Conservation (phyloP, 2,888 invertebrate species). For the Ophioninae sp. region DNA sequence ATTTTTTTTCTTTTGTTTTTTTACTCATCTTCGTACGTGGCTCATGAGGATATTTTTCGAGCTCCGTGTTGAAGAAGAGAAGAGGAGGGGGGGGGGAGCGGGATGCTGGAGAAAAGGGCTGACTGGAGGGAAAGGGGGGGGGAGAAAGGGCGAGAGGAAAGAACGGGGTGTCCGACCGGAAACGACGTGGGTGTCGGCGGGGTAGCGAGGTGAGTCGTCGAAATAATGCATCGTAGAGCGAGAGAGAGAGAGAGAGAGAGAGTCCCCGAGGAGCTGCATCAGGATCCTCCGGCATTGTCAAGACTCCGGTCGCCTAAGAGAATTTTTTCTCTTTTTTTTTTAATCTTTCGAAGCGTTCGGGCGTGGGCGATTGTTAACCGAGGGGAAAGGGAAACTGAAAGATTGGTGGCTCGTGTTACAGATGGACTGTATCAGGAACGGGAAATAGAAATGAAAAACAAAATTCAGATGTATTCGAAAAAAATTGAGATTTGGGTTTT, state of each 20-base stretch:
- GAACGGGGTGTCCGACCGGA: slow-evolving; percentile 67
- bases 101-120: slow-evolving; percentile 18
- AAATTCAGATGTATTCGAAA: too few species aligned
- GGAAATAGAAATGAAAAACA: too few species aligned
- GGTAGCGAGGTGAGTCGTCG: slow-evolving; percentile 68
- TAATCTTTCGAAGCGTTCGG: slow-evolving; percentile 41
- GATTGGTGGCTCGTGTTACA: slow-evolving; percentile 18
- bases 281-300: slow-evolving; percentile 25
- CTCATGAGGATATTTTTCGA: slow-evolving; percentile 65
- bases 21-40: slow-evolving; percentile 64
- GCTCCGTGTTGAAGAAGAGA: slow-evolving; percentile 6
- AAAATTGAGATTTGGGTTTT: too few species aligned
- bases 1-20: slow-evolving; percentile 37
- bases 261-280: slow-evolving; percentile 40
- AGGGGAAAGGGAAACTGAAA: slow-evolving; percentile 28
- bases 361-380: slow-evolving; percentile 55
- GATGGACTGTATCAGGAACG: not conserved
- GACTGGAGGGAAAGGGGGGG: slow-evolving; percentile 44
- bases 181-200: slow-evolving; percentile 74
- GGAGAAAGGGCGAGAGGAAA: slow-evolving; percentile 54
- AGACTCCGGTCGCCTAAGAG: slow-evolving; percentile 37
- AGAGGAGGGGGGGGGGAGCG: slow-evolving; percentile 30
- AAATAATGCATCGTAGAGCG: slow-evolving; percentile 63
- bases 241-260: slow-evolving; percentile 53
- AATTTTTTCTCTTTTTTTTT: slow-evolving; percentile 34